phyloP scores from a whole-genome alignment of 2,113 vertebrate genomes.

The Petrocephalus zakoni region DNA sequence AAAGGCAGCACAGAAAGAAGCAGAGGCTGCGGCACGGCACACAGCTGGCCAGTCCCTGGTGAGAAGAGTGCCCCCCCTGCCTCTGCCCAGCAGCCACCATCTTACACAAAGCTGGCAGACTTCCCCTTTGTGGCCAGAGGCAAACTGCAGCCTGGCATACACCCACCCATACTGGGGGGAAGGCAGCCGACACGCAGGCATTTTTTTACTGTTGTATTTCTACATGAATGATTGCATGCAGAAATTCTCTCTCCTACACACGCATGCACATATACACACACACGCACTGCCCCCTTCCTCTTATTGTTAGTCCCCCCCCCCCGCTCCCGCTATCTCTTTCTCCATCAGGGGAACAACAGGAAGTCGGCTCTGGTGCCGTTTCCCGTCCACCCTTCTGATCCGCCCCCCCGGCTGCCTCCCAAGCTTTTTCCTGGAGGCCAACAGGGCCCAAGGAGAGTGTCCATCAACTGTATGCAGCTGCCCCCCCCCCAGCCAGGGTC shows the following conservation, averaged over 20 bases:
- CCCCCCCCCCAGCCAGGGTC: not conserved
- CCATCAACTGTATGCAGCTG: slow-evolving; percentile 38
- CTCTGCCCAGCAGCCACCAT: not conserved
- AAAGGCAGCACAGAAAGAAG: not conserved
- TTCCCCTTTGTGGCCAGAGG: not conserved
- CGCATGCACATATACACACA: slow-evolving; percentile 23
- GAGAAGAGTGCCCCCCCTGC: not conserved
- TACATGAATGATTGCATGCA: not conserved
- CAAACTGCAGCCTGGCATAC: not conserved
- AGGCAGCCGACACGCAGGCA: not conserved
- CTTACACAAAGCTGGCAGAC: not conserved
- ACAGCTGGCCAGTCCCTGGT: not conserved
- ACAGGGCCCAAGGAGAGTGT: slow-evolving; percentile 25
- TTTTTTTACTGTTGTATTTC: not conserved
- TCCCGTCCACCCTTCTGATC: slow-evolving; percentile 62
- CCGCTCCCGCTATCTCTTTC: slow-evolving; percentile 52
- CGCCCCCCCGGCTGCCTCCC: slow-evolving; percentile 58
- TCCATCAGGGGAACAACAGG: slow-evolving; percentile 66
- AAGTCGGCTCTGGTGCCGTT: slow-evolving; percentile 59
- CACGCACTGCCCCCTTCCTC: slow-evolving; percentile 22
- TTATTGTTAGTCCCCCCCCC: slow-evolving; percentile 19
- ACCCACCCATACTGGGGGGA: not conserved
- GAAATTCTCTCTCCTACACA: not conserved
- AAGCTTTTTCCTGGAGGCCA: slow-evolving; percentile 58
- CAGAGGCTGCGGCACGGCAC: not conserved